phyloP scores from a whole-genome alignment of 1,140 invertebrate species.

The Drosophila sechellia region DNA sequence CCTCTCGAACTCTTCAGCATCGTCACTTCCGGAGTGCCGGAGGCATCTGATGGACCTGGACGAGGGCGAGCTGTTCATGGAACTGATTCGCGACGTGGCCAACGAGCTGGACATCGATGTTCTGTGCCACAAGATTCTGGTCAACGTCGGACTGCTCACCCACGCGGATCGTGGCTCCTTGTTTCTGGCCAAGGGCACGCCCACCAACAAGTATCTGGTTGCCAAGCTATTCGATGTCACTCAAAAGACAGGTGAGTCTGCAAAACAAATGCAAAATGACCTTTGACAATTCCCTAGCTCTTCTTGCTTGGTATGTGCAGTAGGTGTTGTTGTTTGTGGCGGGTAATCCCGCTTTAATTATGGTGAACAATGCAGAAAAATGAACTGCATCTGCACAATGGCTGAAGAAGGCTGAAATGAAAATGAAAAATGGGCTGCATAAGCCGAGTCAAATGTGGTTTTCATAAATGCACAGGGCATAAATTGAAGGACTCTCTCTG shows the following conservation, averaged over 20 bases:
- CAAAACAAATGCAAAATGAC: slow-evolving; percentile 28
- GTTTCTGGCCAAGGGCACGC: slow-evolving; percentile 93
- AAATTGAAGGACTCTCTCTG: slow-evolving; percentile 8
- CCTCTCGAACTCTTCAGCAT: slow-evolving; percentile 84
- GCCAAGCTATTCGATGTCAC: slow-evolving; percentile 97
- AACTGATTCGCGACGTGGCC: slow-evolving; percentile 95
- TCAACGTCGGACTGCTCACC: slow-evolving; percentile 94
- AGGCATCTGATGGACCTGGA: slow-evolving; percentile 88
- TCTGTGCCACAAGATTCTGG: slow-evolving; percentile 96
- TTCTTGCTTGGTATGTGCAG: neutral
- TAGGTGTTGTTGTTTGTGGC: slow-evolving; percentile 9
- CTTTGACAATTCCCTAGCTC: slow-evolving; percentile 8
- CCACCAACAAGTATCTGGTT: slow-evolving; percentile 91
- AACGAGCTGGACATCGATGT: slow-evolving; percentile 97
- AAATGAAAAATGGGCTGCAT: slow-evolving; percentile 23
- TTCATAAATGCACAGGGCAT: neutral
- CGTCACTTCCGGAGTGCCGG: slow-evolving; percentile 85
- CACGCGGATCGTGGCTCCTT: slow-evolving; percentile 94
- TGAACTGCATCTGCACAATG: slow-evolving; percentile 21
- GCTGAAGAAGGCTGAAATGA: slow-evolving; percentile 27
- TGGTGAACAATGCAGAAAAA: slow-evolving; percentile 50
- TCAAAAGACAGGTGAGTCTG: slow-evolving; percentile 90
- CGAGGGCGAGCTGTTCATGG: slow-evolving; percentile 95
- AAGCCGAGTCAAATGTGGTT: slow-evolving; percentile 19
- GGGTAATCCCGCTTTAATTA: slow-evolving; percentile 54